These are phyloP conservation scores for Semnopithecus entellus DNA, from an alignment of 2,113 vertebrate species.

Conservation along the genomic window DNA sequence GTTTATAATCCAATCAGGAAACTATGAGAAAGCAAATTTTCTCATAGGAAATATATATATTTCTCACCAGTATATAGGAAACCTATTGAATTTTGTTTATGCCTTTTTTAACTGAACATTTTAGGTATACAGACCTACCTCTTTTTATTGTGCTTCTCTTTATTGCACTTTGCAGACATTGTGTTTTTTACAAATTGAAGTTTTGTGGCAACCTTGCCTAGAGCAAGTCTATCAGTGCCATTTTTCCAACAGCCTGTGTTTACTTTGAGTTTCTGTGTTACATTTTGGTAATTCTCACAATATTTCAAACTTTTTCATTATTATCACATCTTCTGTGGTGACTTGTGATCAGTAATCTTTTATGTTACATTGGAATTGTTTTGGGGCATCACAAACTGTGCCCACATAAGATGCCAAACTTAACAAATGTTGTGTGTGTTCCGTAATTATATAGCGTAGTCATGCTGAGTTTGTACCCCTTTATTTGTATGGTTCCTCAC, in stretches of 20 bases:
- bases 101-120: not conserved
- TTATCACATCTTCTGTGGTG: not conserved
- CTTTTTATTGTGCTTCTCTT: not conserved
- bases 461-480: not conserved
- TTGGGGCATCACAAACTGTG: not conserved
- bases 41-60: not conserved
- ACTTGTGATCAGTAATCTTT: not conserved
- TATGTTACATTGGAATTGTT: not conserved
- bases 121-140: not conserved
- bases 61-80: not conserved
- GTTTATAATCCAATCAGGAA: conserved; percentile 8
- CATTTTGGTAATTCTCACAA: not conserved
- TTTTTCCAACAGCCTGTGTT: not conserved
- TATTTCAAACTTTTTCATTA: not conserved
- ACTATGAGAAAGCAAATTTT: not conserved
- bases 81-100: not conserved
- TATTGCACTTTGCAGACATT: not conserved
- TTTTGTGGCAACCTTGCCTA: not conserved
- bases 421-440: not conserved
- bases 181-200: not conserved
- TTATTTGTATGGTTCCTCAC: not conserved
- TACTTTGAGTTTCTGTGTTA: not conserved
- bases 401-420: not conserved
- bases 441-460: not conserved
- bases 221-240: not conserved